Base-by-base conservation (phyloP, 2,113 vertebrate species). In the Bujurquina vittata region DNA sequence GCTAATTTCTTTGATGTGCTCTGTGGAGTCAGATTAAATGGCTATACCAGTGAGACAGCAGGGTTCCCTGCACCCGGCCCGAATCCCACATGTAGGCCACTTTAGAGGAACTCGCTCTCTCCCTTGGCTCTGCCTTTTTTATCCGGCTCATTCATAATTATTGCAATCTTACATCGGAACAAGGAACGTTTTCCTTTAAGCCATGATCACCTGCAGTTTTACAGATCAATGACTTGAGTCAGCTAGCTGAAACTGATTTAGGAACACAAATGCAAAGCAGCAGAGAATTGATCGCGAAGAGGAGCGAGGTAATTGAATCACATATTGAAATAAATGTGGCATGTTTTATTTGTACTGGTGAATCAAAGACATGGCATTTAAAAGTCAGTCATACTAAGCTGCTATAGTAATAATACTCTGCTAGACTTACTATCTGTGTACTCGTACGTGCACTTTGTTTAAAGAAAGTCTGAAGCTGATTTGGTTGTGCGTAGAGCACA, bases 1-100 rank as follows among this genome's bases (percentile, higher is more conserved):
- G 29, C 56, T 73, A 23, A 75, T 77, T 84, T 77, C 74, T 88
- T 81, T 85, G 81, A 88, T 88, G 84, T 69, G 35, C 23, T 81
- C 55, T 57, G 55, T 31, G 33, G 59, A 75, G 37, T 63, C 29
- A 72, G 37, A 82, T 84, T 83, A 88, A 81, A 85, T 26, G 54
- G 15, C 65, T 56, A 58, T 8, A 62, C 69, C 63, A 15, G 0
- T 22, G 61, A 79, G 65, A 80, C 65, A 49, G 80, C 29, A 55
- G 33, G 52, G 58, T 49, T 76, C 77, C 56, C 56, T 77, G 43
- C 56, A 61, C 58, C 69, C 9, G 1, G 23, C 20, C 23, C 57
- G 43, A 69, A 40, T 69, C 76, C 75, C 59, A 56, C 26, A 63
- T 60, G 55, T 29, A 77, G 22, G 56, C 54, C 74, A 74, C 33